Evolutionary conservation across 2,888 invertebrate species (phyloP), one percentile per base, ranked within the genome.

Genomic region (Ormyrus thymus): DNA sequence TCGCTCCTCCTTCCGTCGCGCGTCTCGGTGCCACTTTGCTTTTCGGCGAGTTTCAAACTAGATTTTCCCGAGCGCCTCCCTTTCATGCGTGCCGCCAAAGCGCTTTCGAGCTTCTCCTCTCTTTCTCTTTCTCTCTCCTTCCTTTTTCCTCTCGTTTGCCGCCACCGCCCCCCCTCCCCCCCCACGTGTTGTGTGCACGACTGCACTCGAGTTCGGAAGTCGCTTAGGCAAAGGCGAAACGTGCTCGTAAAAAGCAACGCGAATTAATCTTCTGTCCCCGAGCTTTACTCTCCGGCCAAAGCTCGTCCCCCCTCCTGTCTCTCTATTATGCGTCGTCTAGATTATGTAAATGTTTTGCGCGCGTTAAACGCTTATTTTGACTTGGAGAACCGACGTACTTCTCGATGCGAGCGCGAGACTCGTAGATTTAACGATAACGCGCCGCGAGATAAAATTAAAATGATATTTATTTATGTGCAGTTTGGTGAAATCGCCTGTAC

Each of bases 11-110:
- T 56, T 55, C 13, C 29, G 8, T 66, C 50, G 11, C 1, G 64
- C 77, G 55, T 64, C 15, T 6, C 51, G 3, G 13, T 55, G 73
- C 76, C 77, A 73, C 80, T 79, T 80, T 81, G 79, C 77, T 78
- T 78, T 79, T 81, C 77, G 29, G 81, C 81, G 81, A 85, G 84
- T 86, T 86, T 83, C 83, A 84, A 86, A 86, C 85, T 84, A 82
- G 83, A 86, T 85, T 85, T 56, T 83, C 82, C 80, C 71, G 76
- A 73, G 69, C 70, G 69, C 79, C 62, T 75, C 75, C 66, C 75
- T 66, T 78, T 62, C 56, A 51, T 66, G 10, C n/a, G 62, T 69
- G 69, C 75, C 58, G 65, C 51, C 56, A 13, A 62, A 66, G 64
- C 62, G 61, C 55, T 73, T 73, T 61, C n/a, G 15, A 45, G 48